Evolutionary conservation across 2,113 vertebrate species (phyloP), one percentile per base, ranked within the genome.

Genomic region (Carlito syrichta): DNA sequence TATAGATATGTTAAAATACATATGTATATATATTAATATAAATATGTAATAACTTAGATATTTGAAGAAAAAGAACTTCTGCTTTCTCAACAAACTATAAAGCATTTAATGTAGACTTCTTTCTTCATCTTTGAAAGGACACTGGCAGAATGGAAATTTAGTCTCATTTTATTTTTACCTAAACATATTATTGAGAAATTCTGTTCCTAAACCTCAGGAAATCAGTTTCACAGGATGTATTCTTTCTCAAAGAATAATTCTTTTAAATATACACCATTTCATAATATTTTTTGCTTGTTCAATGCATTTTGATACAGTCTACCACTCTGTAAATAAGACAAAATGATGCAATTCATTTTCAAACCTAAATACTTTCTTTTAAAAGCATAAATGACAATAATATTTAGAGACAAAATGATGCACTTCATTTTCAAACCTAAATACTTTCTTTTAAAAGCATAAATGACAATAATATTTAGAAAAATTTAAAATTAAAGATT

Each of bases 141-240:
- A 96, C 92, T 97, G 97, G 98, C 96, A 98, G 98, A 98, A 98
- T 97, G 90, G 98, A 98, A 98, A 98, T 98, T 98, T 97, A 98
- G 97, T 95, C 89, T 98, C 94, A 98, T 98, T 98, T 97, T 96
- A 98, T 97, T 98, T 98, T 98, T 97, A 98, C 96, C 96, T 98
- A 98, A 98, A 98, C 98, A 97, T 97, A 98, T 97, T 98, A 97
- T 97, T 97, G 98, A 98, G 98, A 98, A 98, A 98, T 97, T 97
- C 96, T 97, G 97, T 98, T 98, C 98, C 96, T 97, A 98, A 98
- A 98, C 95, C 98, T 98, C 97, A 98, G 97, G 98, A 98, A 98
- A 98, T 98, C 94, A 97, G 96, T 97, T 98, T 98, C 94, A 97
- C 89, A 96, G 95, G 95, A 98, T 58, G 92, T 91, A 96, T 97